Percentiles rank a stretch among this genome's conserved stretches.
These are phyloP conservation scores for Fulmarus glacialis DNA, from an alignment of 2,113 vertebrate genomes.

Conservation along the genomic window DNA sequence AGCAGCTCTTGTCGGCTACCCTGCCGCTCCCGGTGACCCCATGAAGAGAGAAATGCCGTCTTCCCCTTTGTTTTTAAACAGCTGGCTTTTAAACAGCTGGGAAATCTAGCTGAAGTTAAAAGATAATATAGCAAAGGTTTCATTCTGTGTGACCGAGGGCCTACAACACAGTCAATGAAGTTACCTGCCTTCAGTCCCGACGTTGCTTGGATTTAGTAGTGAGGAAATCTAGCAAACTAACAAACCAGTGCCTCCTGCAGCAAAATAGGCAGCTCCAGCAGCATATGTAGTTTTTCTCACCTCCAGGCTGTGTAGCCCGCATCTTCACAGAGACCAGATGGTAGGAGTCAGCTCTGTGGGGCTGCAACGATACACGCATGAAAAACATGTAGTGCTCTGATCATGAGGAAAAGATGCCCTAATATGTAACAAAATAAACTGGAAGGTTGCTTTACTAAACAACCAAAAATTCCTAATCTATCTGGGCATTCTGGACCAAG, in stretches of 20 bases:
- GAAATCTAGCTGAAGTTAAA: neutral
- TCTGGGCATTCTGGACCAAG: neutral
- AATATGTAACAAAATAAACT: neutral
- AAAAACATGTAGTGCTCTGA: neutral
- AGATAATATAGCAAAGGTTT: neutral
- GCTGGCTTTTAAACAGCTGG: neutral
- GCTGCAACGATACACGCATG: neutral
- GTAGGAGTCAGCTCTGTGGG: constrained; percentile 1
- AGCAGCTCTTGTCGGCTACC: neutral
- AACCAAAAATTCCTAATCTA: neutral
- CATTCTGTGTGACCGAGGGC: neutral
- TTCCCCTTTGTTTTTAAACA: neutral
- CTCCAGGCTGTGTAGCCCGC: neutral
- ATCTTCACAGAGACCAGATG: constrained; percentile 30
- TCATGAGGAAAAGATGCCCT: neutral
- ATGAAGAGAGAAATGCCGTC: neutral
- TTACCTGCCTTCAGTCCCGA: neutral
- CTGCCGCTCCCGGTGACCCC: neutral
- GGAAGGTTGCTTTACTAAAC: neutral
- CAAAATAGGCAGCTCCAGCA: constrained; percentile 19
- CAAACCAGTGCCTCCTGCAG: neutral
- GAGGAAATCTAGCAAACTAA: neutral
- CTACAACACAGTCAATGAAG: neutral
- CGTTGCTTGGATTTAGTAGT: neutral
- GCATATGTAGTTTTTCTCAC: constrained; percentile 38